These are phyloP conservation scores for Labeo rohita DNA, from an alignment of 2,113 vertebrate species.

Conservation along the genomic window DNA sequence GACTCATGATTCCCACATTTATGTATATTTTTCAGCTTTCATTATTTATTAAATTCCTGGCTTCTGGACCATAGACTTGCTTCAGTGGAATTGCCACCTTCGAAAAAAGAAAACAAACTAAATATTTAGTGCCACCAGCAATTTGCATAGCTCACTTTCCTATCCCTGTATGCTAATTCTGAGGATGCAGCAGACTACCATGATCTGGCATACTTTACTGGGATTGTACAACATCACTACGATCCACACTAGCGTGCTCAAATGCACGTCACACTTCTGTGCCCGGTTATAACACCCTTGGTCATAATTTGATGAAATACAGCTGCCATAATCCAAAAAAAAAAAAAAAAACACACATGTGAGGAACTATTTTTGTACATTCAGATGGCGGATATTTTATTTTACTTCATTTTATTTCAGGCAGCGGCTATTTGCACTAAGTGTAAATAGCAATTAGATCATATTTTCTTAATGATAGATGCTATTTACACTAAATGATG, in stretches of 20 bases:
- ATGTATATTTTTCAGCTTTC: not conserved
- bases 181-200: not conserved
- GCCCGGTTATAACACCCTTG: too few species aligned
- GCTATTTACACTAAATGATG: too few species aligned
- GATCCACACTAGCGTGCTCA: not conserved
- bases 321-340: too few species aligned
- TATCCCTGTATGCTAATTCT: not conserved
- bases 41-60: not conserved
- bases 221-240: not conserved
- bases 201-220: not conserved
- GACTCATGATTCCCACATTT: constrained; percentile 4
- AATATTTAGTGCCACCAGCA: not conserved
- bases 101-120: not conserved
- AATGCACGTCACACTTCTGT: not conserved
- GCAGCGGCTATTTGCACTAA: too few species aligned
- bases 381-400: too few species aligned
- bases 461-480: too few species aligned
- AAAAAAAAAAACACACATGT: too few species aligned
- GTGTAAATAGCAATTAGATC: too few species aligned
- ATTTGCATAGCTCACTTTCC: not conserved
- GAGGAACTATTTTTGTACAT: too few species aligned
- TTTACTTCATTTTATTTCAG: too few species aligned
- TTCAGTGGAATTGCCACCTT: not conserved
- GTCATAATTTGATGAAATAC: too few species aligned
- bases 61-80: not conserved